These are phyloP conservation scores for Netta rufina DNA, from an alignment of 2,797 vertebrate genomes.

Conservation along the genomic window DNA sequence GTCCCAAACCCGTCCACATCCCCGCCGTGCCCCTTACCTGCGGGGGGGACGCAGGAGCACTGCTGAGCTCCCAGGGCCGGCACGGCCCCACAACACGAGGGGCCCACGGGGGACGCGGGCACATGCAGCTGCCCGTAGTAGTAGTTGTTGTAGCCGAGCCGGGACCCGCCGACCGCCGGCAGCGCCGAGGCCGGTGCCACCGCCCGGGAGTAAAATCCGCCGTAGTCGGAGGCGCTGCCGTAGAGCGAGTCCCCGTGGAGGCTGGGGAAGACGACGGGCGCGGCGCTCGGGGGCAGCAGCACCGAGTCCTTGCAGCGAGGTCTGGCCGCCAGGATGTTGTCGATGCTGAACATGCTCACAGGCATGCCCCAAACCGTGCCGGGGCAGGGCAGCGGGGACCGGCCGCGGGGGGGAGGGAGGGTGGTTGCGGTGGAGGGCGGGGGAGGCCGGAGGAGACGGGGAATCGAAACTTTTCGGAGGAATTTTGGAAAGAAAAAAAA, in stretches of 20 bases:
- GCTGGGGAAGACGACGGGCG: constrained; percentile 86
- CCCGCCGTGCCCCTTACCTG: constrained; percentile 82
- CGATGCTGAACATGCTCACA: constrained; percentile 98
- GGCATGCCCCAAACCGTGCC: constrained; percentile 86
- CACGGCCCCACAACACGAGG: constrained; percentile 90
- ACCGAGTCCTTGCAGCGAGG: constrained; percentile 94
- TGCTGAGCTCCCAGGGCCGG: constrained; percentile 88
- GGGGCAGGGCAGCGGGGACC: constrained; percentile 26
- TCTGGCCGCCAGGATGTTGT: constrained; percentile 94
- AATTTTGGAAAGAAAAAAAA: constrained; percentile 7
- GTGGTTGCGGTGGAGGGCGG: not conserved
- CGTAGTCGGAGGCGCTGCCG: constrained; percentile 84
- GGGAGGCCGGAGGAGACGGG: constrained; percentile 4
- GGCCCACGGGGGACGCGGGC: constrained; percentile 86
- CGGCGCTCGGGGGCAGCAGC: constrained; percentile 84
- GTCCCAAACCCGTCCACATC: not conserved
- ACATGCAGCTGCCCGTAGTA: constrained; percentile 96
- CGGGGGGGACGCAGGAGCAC: constrained; percentile 89
- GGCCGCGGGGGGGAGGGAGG: not conserved
- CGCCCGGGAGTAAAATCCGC: constrained; percentile 88
- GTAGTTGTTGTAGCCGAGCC: constrained; percentile 93
- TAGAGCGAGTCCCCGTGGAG: constrained; percentile 89
- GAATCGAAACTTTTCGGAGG: constrained; percentile 57
- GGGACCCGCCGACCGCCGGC: constrained; percentile 83
- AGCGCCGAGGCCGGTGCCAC: constrained; percentile 82